These are phyloP conservation scores for Cataglyphis albicans DNA, from an alignment of 2,888 invertebrate species.

Conservation along the genomic window DNA sequence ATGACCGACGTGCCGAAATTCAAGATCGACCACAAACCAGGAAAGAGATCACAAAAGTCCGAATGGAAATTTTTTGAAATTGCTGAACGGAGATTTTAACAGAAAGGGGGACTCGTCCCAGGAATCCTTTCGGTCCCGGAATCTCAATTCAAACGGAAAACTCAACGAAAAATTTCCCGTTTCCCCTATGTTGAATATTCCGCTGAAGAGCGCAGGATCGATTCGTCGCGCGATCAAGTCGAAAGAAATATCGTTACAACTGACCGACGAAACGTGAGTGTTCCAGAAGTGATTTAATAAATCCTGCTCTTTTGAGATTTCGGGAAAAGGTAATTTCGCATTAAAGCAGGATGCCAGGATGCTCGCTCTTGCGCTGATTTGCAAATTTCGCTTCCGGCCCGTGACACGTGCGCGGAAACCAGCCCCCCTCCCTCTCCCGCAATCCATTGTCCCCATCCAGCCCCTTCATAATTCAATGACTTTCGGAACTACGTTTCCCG, in stretches of 20 bases:
- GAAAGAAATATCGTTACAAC: conserved; percentile 28
- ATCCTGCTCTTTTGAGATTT: neutral
- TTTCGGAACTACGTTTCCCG: conserved; percentile 52
- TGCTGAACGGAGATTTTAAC: conserved; percentile 16
- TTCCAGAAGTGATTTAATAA: conserved; percentile 29
- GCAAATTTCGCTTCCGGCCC: conserved; percentile 58
- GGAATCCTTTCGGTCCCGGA: neutral
- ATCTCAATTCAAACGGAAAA: conserved; percentile 39
- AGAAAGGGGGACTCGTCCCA: neutral
- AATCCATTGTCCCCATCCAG: conserved; percentile 52
- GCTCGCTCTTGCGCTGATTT: conserved; percentile 33
- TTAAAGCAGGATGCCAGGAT: conserved; percentile 35
- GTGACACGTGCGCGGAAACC: conserved; percentile 40
- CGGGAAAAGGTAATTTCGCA: neutral
- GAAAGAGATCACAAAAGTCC: conserved; percentile 27
- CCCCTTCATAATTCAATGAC: conserved; percentile 69
- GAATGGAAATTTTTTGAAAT: conserved; percentile 36
- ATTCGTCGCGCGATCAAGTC: neutral
- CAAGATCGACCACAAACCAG: conserved; percentile 6
- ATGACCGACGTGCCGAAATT: conserved; percentile 33
- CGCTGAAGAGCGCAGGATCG: conserved; percentile 4
- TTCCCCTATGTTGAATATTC: conserved; percentile 18
- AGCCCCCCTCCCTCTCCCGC: conserved; percentile 6
- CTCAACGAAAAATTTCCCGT: conserved; percentile 13
- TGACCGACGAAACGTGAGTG: conserved; percentile 19